Base-by-base conservation (phyloP, 2,113 vertebrate genomes). In the Menura novaehollandiae region DNA sequence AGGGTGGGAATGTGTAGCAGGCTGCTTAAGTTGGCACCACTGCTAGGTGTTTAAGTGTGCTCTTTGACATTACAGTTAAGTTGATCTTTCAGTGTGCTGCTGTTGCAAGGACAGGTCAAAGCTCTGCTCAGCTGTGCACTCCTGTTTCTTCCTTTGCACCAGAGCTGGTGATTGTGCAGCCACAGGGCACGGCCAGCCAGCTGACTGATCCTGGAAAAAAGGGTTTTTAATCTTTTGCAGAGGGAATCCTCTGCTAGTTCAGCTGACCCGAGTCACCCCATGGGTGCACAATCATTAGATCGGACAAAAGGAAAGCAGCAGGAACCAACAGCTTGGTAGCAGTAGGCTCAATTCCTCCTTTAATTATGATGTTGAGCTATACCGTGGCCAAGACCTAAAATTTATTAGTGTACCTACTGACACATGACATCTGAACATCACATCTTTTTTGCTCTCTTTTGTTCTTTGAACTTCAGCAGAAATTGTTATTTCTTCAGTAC, bases 1-100 rank as follows among this genome's bases (percentile, higher is more conserved):
- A 96, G 89, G 91, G 64, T 55, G 76, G 68, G 94, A 96, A 95
- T 78, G 56, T 78, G 94, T 77, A 86, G 83, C 92, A 78, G 72
- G 71, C 91, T 95, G 86, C 83, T 91, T 71, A 56, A 91, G 64
- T 16, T 95, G 91, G 80, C 89, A 89, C 33, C 0, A 0, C 72
- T 67, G 43, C 59, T 93, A 26, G 68, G 51, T 92, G 35, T 63
- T 87, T 77, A 51, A 92, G 52, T 67, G 72, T 93, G 68, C 76
- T 92, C 86, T 93, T 94, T 92, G 88, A 74, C 88, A 39, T 88
- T 77, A 53, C 64, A 63, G 76, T 95, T 53, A 49, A 71, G 79
- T 18, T 89, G 46, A 35, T 92, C 28, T 84, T 84, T 81, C n/a
- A 52, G 47, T 26, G 52, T 88, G 86, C 67, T 91, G 85, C 59